Conservation (phyloP, 2,888 invertebrate genomes). For the Parascotia fuliginaria region DNA sequence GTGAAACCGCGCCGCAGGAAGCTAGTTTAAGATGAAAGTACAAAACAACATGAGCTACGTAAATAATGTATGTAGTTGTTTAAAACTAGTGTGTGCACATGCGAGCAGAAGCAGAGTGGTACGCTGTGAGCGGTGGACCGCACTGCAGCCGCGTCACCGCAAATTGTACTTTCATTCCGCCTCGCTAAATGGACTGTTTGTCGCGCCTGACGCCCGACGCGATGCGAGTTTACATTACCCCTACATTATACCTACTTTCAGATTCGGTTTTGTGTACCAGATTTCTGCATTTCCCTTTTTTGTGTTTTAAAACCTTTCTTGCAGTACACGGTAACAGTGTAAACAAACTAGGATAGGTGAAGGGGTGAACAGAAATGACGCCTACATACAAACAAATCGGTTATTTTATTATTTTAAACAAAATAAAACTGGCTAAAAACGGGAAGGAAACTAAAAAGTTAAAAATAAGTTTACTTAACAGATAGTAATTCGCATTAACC, state of each 20-base stretch:
- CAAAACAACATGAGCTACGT: not conserved
- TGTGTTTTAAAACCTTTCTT: constrained; percentile 20
- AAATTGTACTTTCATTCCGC: constrained; percentile 71
- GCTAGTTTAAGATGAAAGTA: not conserved
- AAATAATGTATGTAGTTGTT: constrained; percentile 13
- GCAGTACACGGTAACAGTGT: too few relatives aligned
- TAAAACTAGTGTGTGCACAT: constrained; percentile 23
- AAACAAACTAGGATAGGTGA: too few relatives aligned
- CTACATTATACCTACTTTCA: too few relatives aligned
- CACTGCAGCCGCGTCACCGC: constrained; percentile 53
- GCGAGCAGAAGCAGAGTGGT: constrained; percentile 4
- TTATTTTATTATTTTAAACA: too few relatives aligned
- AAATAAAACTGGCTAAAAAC: too few relatives aligned
- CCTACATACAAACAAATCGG: not conserved
- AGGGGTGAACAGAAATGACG: too few relatives aligned
- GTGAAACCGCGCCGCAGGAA: too few relatives aligned
- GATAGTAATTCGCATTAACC: too few relatives aligned
- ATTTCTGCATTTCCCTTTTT: constrained; percentile 36
- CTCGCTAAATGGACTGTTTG: constrained; percentile 64
- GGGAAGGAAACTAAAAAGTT: too few relatives aligned
- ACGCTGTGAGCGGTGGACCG: constrained; percentile 35
- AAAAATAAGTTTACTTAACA: too few relatives aligned
- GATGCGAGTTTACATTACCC: constrained; percentile 41
- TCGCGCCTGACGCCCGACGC: constrained; percentile 39
- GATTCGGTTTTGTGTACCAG: constrained; percentile 26